Percentiles rank a stretch among this genome's conserved stretches.
Evolutionary conservation across 1,140 invertebrate genomes (phyloP).

Genomic region (Chrysopa pallens): DNA sequence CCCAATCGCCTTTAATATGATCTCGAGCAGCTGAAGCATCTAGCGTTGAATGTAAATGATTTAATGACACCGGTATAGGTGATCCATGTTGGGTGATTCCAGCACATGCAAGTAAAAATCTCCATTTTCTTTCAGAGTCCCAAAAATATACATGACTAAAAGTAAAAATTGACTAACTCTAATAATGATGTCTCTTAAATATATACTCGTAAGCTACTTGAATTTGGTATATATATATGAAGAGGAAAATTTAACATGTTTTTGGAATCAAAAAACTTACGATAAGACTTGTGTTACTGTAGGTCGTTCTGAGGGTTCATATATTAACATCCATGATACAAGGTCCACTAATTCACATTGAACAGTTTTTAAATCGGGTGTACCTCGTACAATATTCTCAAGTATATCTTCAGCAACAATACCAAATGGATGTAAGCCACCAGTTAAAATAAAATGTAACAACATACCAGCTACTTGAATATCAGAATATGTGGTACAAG

Average conservation of each 20-base stretch:
- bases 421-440: slow-evolving; percentile 21
- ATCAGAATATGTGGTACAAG: slow-evolving; percentile 16
- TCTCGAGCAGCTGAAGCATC: slow-evolving; percentile 9
- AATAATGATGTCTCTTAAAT: neutral
- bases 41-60: slow-evolving; percentile 10
- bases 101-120: slow-evolving; percentile 18
- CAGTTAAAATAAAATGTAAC: slow-evolving; percentile 18
- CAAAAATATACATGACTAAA: slow-evolving; percentile 21
- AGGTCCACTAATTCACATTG: slow-evolving; percentile 15
- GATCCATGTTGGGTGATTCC: slow-evolving; percentile 10
- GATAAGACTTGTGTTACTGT: slow-evolving; percentile 15
- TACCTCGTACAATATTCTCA: slow-evolving; percentile 13
- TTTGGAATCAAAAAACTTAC: slow-evolving; percentile 8
- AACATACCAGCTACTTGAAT: slow-evolving; percentile 22
- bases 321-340: slow-evolving; percentile 19
- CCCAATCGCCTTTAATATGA: slow-evolving; percentile 13
- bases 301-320: slow-evolving; percentile 16
- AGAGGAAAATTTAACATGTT: neutral
- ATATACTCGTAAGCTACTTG: neutral
- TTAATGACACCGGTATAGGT: slow-evolving; percentile 6
- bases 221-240: neutral
- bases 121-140: slow-evolving; percentile 18
- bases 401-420: slow-evolving; percentile 14
- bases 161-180: neutral
- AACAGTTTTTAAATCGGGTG: slow-evolving; percentile 5